These are phyloP conservation scores for Xerus rutilus DNA, from an alignment of 2,797 vertebrate genomes.

Conservation along the genomic window DNA sequence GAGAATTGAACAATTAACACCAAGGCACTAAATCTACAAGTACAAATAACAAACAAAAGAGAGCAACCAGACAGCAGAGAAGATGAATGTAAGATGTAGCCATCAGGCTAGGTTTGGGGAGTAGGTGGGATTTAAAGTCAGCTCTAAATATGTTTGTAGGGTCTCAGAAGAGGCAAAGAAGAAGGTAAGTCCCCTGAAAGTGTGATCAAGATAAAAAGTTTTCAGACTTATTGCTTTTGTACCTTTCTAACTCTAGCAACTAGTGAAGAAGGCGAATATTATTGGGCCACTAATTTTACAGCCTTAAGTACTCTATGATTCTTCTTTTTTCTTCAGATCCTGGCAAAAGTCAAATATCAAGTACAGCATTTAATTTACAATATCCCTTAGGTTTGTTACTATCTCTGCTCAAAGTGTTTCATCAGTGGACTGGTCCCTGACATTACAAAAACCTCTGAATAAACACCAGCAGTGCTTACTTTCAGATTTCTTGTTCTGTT, in stretches of 20 bases:
- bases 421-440: neutral
- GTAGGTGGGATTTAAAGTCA: neutral
- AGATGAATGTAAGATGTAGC: neutral
- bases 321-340: neutral
- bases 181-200: neutral
- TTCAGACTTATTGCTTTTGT: neutral
- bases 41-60: neutral
- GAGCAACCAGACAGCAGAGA: neutral
- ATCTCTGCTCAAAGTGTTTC: neutral
- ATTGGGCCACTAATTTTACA: neutral
- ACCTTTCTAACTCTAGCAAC: neutral
- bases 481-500: neutral
- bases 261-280: neutral
- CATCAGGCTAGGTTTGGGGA: neutral
- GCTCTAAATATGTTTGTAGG: neutral
- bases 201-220: neutral
- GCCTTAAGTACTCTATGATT: neutral
- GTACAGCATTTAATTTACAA: constrained; percentile 13
- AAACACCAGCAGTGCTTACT: neutral
- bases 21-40: neutral
- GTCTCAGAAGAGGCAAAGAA: neutral
- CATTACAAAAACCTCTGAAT: neutral
- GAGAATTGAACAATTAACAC: neutral
- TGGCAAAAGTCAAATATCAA: constrained; percentile 22
- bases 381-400: constrained; percentile 28